Evolutionary conservation across 2,797 vertebrate genomes (phyloP), one percentile per base, ranked within the genome.

Genomic region (Bufotes viridis): DNA sequence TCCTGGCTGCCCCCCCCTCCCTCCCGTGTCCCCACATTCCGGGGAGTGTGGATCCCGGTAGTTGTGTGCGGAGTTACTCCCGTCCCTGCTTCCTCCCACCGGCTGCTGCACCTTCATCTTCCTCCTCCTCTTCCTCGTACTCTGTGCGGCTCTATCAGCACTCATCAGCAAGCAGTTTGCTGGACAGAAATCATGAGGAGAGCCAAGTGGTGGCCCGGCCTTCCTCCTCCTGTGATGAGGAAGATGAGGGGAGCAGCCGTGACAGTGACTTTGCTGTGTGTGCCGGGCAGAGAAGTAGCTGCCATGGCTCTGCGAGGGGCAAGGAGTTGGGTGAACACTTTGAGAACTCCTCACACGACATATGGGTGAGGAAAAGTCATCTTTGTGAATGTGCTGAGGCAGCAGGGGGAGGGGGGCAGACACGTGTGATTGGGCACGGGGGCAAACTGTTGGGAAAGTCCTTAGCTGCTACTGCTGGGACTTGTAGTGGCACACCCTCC

Each of bases 321-420:
- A 15, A 49, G 57, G 29, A 63, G 58, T 42, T 34, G 29, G 49
- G 22, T 51, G 17, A 17, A 85, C 69, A 81, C 63, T 80, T 58
- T 67, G 0, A 14, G 7, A 81, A 78, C 70, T 82, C 49, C 55
- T 65, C 8, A 12, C 22, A 67, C 51, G 18, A 10, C 79, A 57
- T 85, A 67, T 70, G 84, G 55, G 74, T n/a, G 78, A 84, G 42
- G 63, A 53, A 72, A 72, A 87, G 60, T 83, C 83, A 78, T 89
- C 82, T 42, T 65, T 24, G 61, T 72, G n/a, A 89, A 87, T 83
- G 55, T 89, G 88, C 84, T 89, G 88, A 89, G 88, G 85, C 88
- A 86, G 87, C 87, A 81, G 69, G 5, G 24, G 74, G 42, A 57
- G 88, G 88, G 34, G 84, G 88, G 87, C 57, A 85, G 87, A 74